Conservation (phyloP, 2,888 invertebrate species). For the Nemotelus pantherinus region DNA sequence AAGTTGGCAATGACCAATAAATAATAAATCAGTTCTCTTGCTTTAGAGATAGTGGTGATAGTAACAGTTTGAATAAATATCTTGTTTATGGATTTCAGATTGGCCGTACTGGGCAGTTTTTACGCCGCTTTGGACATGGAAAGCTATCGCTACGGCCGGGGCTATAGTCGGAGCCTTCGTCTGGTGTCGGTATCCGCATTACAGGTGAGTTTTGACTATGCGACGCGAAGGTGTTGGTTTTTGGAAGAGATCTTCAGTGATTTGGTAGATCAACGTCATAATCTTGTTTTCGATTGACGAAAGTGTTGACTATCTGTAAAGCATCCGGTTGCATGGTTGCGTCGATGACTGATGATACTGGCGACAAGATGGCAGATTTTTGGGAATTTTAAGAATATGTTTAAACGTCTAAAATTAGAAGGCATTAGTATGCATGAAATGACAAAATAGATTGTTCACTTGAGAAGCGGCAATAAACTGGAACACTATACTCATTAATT, state of each 20-base stretch:
- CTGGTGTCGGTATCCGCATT: constrained; percentile 97
- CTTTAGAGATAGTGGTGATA: too few species aligned
- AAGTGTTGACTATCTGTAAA: constrained; percentile 28
- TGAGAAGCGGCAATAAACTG: too few species aligned
- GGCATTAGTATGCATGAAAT: too few species aligned
- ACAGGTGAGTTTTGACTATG: constrained; percentile 71
- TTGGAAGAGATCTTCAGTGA: not conserved
- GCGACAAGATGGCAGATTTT: too few species aligned
- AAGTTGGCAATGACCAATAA: not conserved
- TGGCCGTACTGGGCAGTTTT: constrained; percentile 98
- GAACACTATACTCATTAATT: too few species aligned
- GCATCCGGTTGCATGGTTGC: not conserved
- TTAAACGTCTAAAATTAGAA: too few species aligned
- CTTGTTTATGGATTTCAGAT: constrained; percentile 61
- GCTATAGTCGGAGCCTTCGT: constrained; percentile 92
- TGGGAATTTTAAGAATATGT: too few species aligned
- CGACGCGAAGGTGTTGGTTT: not conserved
- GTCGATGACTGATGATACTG: too few species aligned
- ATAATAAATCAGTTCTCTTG: not conserved
- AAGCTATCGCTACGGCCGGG: constrained; percentile 87
- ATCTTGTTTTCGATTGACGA: not conserved
- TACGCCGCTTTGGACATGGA: constrained; percentile 98
- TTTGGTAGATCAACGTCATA: constrained; percentile 41
- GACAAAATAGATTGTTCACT: too few species aligned
- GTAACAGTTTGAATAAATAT: too few species aligned